phyloP scores from a whole-genome alignment of 2,888 invertebrate species.

The Andricus quercusramuli region DNA sequence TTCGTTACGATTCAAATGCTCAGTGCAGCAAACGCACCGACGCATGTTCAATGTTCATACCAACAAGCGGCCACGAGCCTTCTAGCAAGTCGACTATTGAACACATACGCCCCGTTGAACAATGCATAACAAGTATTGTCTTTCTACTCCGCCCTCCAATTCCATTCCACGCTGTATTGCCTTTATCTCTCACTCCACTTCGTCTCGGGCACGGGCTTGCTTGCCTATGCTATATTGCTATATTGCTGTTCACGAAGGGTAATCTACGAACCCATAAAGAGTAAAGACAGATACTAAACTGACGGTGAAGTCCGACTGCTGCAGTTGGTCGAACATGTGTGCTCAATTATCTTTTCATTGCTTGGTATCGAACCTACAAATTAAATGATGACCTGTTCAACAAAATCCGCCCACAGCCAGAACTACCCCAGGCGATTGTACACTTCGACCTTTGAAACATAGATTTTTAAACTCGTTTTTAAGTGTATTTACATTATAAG shows the following conservation, averaged over 20 bases:
- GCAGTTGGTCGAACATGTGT: slow-evolving; percentile 60
- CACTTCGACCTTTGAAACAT: neutral
- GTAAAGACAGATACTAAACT: slow-evolving; percentile 33
- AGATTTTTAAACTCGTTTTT: neutral
- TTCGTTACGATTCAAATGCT: slow-evolving; percentile 35
- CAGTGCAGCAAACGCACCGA: slow-evolving; percentile 47
- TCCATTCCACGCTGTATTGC: slow-evolving; percentile 66
- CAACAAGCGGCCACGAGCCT: slow-evolving; percentile 47
- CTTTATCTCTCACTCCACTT: slow-evolving; percentile 68
- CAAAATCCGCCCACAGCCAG: neutral
- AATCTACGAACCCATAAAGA: slow-evolving; percentile 41
- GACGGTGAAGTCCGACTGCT: slow-evolving; percentile 44
- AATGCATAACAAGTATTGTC: slow-evolving; percentile 76
- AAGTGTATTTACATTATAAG: too few species aligned
- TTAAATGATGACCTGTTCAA: slow-evolving; percentile 37
- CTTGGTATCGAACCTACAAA: slow-evolving; percentile 49
- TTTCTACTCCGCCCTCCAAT: slow-evolving; percentile 71
- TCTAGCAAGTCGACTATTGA: slow-evolving; percentile 50
- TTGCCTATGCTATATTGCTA: neutral
- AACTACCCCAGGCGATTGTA: neutral
- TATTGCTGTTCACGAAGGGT: neutral
- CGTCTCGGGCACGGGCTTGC: slow-evolving; percentile 22
- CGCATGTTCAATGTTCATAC: slow-evolving; percentile 45
- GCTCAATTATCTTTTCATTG: slow-evolving; percentile 61
- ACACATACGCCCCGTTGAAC: slow-evolving; percentile 61